phyloP scores from a whole-genome alignment of 2,888 invertebrate species.

The Abscondita cerata region DNA sequence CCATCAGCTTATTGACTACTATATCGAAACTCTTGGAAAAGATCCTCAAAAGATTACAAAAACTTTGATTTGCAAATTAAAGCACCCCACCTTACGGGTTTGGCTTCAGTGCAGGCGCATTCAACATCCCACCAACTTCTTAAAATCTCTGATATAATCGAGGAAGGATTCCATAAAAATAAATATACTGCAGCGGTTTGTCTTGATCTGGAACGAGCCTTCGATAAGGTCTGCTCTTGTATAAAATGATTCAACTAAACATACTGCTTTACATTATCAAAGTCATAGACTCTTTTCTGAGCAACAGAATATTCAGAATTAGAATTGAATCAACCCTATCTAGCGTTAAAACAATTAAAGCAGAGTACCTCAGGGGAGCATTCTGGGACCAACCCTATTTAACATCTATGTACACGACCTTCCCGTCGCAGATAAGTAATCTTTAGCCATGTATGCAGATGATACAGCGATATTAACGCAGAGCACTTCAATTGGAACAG shows the following conservation, averaged over 20 bases:
- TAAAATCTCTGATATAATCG: not conserved
- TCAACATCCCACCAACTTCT: not conserved
- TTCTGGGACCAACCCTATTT: conserved; percentile 6
- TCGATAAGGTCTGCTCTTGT: not conserved
- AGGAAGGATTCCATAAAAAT: not conserved
- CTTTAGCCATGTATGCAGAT: conserved; percentile 7
- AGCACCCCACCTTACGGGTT: too few species aligned
- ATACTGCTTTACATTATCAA: too few species aligned
- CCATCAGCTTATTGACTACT: too few species aligned
- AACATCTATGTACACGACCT: not conserved
- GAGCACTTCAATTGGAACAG: not conserved
- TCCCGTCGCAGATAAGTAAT: not conserved
- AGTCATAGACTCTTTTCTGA: conserved; percentile 2
- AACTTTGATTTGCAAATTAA: not conserved
- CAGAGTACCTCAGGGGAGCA: not conserved
- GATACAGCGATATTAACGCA: conserved; percentile 1
- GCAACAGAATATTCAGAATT: not conserved
- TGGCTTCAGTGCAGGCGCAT: too few species aligned
- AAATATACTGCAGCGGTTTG: not conserved
- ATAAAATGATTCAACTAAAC: conserved; percentile 3
- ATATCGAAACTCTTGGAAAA: too few species aligned
- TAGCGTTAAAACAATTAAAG: conserved; percentile 1
- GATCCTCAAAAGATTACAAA: not conserved
- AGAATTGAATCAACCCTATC: not conserved
- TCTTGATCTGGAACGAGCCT: not conserved